Percentiles rank a stretch among this genome's conserved stretches.
These are phyloP conservation scores for Phyllopteryx taeniolatus DNA, from an alignment of 2,113 vertebrate species.

Conservation along the genomic window DNA sequence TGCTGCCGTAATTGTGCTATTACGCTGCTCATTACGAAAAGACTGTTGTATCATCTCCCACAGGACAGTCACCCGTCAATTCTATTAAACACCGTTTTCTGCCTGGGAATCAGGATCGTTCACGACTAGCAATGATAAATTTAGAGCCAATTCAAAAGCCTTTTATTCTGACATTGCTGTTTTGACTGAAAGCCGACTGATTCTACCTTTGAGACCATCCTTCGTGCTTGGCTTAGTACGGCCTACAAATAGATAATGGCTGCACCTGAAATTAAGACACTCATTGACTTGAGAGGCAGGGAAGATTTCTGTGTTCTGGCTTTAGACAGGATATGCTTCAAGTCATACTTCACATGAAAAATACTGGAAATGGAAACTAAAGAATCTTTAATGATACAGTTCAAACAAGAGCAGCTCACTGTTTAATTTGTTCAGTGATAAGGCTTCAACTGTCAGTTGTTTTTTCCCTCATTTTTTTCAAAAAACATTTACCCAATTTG, in stretches of 20 bases:
- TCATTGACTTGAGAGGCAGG: conserved; percentile 15
- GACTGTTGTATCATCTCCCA: conserved; percentile 65
- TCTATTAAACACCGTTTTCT: conserved; percentile 60
- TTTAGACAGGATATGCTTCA: conserved; percentile 31
- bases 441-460: too few species aligned
- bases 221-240: conserved; percentile 31
- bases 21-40: conserved; percentile 70
- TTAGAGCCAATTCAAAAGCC: conserved; percentile 46
- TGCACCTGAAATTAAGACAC: conserved; percentile 42
- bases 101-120: conserved; percentile 50
- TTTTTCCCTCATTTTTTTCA: not conserved
- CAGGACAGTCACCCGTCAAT: conserved; percentile 57
- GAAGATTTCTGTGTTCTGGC: conserved; percentile 2
- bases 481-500: conserved; percentile 25
- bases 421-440: too few species aligned
- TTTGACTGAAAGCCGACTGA: conserved; percentile 51
- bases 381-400: too few species aligned
- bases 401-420: too few species aligned
- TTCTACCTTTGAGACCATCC: conserved; percentile 37
- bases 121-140: conserved; percentile 45
- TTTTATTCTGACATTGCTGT: conserved; percentile 37
- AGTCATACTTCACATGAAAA: conserved; percentile 29
- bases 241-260: conserved; percentile 56
- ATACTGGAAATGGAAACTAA: too few species aligned
- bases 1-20: conserved; percentile 64